Base-by-base conservation (phyloP, 1,140 invertebrate genomes). In the Adoxophyes honmai region DNA sequence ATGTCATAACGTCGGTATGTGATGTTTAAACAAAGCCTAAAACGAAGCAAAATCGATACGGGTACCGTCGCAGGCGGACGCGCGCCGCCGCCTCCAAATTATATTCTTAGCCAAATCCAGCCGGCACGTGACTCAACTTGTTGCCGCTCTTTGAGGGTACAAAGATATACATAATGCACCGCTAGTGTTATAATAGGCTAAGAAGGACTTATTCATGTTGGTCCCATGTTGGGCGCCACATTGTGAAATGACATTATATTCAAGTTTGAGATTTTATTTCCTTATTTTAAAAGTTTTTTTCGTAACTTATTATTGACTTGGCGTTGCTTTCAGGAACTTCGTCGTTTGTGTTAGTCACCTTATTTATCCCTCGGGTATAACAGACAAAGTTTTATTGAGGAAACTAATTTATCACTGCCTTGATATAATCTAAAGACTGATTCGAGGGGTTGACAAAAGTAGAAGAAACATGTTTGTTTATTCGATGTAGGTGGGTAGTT, bases 121-220 rank as follows among this genome's bases (percentile, higher is more conserved):
- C 68, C 62, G 59, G 84, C 82, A 87, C 82, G 82, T 87, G 84
- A 83, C 78, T 71, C 76, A 77, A 87, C 84, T 87, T 87, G 84
- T 87, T 87, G 84, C 84, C 73, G 65, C 52, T 59, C 55, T 34
- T 48, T 62, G 66, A 53, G 63, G 64, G 63, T 60, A 71, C 51
- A 55, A 60, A 65, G 58, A 52, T 58, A 63, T 57, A 21, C 52
- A 38, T 34, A 13, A 48, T 56, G 34, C 10, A 33, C 37, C 55
- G 59, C 48, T 65, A 67, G 56, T 62, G 60, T 71, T 68, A 73
- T 74, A 70, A 66, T 62, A 57, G 55, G 38, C 54, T 61, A 62
- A 67, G 60, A 51, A 62, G 58, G 59, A 70, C 66, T 67, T 72
- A 75, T 68, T 72, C 70, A 70, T 62, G 63, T 64, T 59, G 42